Base-by-base conservation (phyloP, 2,797 vertebrate species). In the Benthosema pterotum region DNA sequence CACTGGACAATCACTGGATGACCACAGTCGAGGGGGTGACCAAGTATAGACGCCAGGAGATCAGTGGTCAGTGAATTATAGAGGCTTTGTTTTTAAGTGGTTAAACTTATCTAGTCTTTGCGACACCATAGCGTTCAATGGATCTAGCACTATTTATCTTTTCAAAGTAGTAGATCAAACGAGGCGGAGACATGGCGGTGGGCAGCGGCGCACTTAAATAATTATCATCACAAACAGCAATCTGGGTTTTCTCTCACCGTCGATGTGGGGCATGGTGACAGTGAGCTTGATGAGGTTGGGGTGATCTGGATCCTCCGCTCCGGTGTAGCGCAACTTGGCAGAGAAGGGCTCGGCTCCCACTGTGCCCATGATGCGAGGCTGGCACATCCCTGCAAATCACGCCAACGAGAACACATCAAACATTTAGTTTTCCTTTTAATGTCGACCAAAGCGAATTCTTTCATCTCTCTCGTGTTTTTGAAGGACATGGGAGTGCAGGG, bases 281-380 rank as follows among this genome's bases (percentile, higher is more conserved):
- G 94, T 95, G 51, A 99, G 84, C 86, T 96, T 98, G 88, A 99
- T 92, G 57, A 99, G 94, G 80, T 96, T 98, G 56, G 94, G 74
- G 67, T 94, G 92, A 52, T 94, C 91, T 0, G 85, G 65, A 79
- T 98, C 95, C 67, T 98, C 95, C 0, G 94, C 75, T 47, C 96
- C 96, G 0, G 94, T 96, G 79, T 99, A 98, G 9, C 94, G 94
- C 63, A 99, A 75, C 60, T 95, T 97, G 52, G 97, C 96, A 65
- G 97, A 97, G 90, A 99, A 99, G 0, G 97, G 97, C 77, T 98
- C 97, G 1, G 95, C 96, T 22, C 97, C 97, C 59, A 97, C 97
- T 0, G 93, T 89, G 67, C 96, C 96, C 6, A 88, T 72, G 67
- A 95, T 82, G 42, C 93, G 94, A 57, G 97, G 95, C 67, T 96